Base-by-base conservation (phyloP, 2,888 invertebrate species). In the Meganola albula region DNA sequence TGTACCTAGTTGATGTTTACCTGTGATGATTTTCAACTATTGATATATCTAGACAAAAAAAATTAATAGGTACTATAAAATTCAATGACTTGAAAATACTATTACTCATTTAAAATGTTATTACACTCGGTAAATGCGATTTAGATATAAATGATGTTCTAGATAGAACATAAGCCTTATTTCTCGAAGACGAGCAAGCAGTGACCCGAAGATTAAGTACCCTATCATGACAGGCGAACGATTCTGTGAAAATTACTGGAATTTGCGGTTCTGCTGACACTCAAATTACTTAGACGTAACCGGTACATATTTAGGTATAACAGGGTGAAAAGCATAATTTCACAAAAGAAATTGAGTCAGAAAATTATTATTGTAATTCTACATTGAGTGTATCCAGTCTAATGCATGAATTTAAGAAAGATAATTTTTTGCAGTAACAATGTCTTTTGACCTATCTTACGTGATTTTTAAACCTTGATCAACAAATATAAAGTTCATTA, bases 171-270 rank as follows among this genome's bases (percentile, higher is more conserved):
- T n/a, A n/a, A 41, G 33, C 39, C 37, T 52, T 28, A 48, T 31
- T 25, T 24, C 29, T 36, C 24, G 31, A 27, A 39, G 28, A 32
- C 37, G 44, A 36, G 38, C 42, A 34, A 40, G 27, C 14, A 22
- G 8, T 37, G 31, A 32, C 34, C 33, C 27, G 38, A 42, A 56
- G 46, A 54, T 54, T 53, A 51, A 53, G 52, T 40, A 43, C 36
- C 40, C 37, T 37, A 51, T 51, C 52, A 42, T 44, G 44, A 49
- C 41, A 42, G 35, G 43, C 46, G 44, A 49, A 47, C 37, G 39
- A 44, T 48, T 53, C 37, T 45, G 33, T 37, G 46, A 44, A 55
- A 63, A 58, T 61, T 56, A 48, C 53, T 27, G 29, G 46, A 50
- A 55, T 59, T 59, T 55, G 53, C 41, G 40, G 47, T 40, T 31